Evolutionary conservation across 2,888 invertebrate species (phyloP).

Genomic region (Caenorhabditis virilis): DNA sequence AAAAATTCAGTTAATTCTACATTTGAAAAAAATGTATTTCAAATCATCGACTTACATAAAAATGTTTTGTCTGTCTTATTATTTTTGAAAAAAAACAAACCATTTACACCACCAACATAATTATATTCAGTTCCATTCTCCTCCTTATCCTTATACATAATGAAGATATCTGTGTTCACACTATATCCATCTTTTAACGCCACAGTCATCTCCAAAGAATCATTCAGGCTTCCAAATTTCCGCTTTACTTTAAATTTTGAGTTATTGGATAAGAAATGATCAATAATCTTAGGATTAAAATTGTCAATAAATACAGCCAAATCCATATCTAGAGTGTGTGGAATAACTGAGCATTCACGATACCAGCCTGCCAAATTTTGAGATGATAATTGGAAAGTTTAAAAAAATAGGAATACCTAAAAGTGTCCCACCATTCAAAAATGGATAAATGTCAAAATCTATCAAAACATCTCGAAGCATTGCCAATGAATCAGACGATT

Average conservation of each 20-base stretch:
- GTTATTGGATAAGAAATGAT: constrained; percentile 2
- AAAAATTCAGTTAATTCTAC: no score
- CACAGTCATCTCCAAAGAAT: constrained; percentile 30
- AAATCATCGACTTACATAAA: no score
- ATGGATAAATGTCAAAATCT: constrained; percentile 17
- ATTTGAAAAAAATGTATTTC: no score
- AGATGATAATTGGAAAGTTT: background rate
- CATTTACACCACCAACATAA: constrained; percentile 20
- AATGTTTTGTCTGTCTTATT: no score
- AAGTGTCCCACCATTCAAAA: constrained; percentile 30
- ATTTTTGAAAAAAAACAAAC: no score
- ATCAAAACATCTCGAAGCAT: constrained; percentile 13
- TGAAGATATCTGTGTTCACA: constrained; percentile 20
- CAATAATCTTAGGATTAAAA: constrained; percentile 18
- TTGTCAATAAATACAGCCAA: constrained; percentile 17
- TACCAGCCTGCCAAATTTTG: constrained; percentile 27
- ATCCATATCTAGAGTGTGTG: constrained; percentile 39
- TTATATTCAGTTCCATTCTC: constrained; percentile 7
- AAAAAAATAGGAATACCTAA: constrained; percentile 7
- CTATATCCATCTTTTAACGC: constrained; percentile 1
- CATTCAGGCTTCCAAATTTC: constrained; percentile 27
- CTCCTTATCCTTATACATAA: constrained; percentile 15
- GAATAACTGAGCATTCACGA: constrained; percentile 37
- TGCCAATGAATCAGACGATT: constrained; percentile 7
- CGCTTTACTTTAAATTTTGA: constrained; percentile 14